These are phyloP conservation scores for Drosophila nikananu DNA, from an alignment of 1,140 invertebrate genomes.

Conservation along the genomic window DNA sequence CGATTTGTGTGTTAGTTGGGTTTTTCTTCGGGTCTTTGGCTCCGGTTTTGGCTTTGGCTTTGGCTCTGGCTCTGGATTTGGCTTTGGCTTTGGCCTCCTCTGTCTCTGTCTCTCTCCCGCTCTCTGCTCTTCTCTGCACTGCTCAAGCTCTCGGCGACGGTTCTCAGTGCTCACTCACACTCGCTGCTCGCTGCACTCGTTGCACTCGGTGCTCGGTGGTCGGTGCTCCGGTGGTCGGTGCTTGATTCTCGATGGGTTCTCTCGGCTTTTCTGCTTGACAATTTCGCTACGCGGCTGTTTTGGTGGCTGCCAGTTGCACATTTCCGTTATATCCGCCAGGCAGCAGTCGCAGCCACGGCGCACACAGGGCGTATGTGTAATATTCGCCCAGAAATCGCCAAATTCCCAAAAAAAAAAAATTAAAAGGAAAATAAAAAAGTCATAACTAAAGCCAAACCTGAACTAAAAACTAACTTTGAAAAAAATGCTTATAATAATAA, in stretches of 20 bases:
- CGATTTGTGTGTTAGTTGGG: constrained; percentile 18
- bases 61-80: not conserved
- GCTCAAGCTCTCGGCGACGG: constrained; percentile 4
- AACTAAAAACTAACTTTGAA: not conserved
- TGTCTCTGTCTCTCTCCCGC: not conserved
- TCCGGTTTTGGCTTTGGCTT: not conserved
- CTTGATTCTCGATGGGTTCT: constrained; percentile 29
- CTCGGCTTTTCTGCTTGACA: constrained; percentile 61
- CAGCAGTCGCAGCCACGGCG: constrained; percentile 43
- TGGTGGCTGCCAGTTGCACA: constrained; percentile 77
- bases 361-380: constrained; percentile 47
- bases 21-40: constrained; percentile 6
- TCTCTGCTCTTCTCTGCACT: not conserved
- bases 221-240: constrained; percentile 22
- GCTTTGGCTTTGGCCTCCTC: constrained; percentile 18
- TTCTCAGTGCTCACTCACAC: not conserved
- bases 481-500: not conserved
- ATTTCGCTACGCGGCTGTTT: constrained; percentile 71
- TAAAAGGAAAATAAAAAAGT: not conserved
- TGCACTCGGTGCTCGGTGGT: constrained; percentile 13
- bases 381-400: constrained; percentile 17
- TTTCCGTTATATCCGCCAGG: constrained; percentile 80
- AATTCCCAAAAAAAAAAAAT: constrained; percentile 5
- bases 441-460: constrained; percentile 14
- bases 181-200: not conserved